Evolutionary conservation across 2,113 vertebrate species (phyloP).

Genomic region (Poeciliopsis retropinna): DNA sequence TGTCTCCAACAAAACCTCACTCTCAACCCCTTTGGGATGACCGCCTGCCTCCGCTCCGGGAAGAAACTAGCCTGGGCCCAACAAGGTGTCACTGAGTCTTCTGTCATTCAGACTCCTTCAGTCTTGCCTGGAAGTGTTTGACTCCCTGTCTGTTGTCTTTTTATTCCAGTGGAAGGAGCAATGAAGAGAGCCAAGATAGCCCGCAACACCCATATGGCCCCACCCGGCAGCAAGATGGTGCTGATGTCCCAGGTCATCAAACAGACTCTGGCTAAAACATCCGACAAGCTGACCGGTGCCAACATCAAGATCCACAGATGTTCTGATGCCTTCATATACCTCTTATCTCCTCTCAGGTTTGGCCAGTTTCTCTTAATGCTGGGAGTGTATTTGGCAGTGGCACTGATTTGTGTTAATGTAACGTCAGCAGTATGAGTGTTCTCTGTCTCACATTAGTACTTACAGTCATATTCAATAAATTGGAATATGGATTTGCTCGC

Average conservation of each 20-base stretch:
- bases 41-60: constrained; percentile 86
- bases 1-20: constrained; percentile 84
- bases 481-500: no score
- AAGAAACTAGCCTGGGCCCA: constrained; percentile 93
- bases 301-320: constrained; percentile 92
- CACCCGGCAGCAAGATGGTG: constrained; percentile 86
- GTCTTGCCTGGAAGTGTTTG: constrained; percentile 10
- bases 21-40: constrained; percentile 88
- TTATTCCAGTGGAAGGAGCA: constrained; percentile 87
- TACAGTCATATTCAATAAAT: no score
- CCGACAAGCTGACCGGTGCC: constrained; percentile 86
- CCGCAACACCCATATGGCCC: constrained; percentile 84
- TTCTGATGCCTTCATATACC: constrained; percentile 92
- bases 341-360: constrained; percentile 94
- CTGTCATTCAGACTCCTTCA: neutral
- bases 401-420: no score
- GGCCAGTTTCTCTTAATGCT: neutral
- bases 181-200: constrained; percentile 91
- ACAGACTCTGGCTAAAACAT: constrained; percentile 95
- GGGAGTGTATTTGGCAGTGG: neutral
- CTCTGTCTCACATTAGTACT: no score
- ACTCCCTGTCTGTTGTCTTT: constrained; percentile 9
- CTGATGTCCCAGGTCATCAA: constrained; percentile 93
- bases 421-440: no score
- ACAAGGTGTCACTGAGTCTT: constrained; percentile 82